A percentile compares a stretch with the other conserved stretches of the same genome.
These are phyloP conservation scores for Loxodonta africana DNA, from an alignment of 2,113 vertebrate genomes.

Conservation along the genomic window DNA sequence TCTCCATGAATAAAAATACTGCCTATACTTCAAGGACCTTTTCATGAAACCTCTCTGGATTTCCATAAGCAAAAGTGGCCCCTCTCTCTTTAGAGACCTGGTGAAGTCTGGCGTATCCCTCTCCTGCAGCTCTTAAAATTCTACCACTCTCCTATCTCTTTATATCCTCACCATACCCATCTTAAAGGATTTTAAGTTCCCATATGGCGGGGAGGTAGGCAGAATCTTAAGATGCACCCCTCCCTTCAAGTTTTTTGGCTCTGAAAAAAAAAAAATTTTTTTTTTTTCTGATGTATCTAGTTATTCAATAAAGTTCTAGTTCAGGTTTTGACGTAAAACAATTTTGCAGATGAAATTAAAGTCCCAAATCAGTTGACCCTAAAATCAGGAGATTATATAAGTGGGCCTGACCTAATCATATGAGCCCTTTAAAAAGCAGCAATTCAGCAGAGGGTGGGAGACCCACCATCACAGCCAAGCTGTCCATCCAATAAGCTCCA, in stretches of 20 bases:
- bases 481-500: not conserved
- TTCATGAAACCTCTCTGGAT: not conserved
- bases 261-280: too few relatives aligned
- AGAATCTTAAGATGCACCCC: not conserved
- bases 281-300: not conserved
- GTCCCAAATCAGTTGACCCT: slow-evolving; percentile 40
- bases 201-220: not conserved
- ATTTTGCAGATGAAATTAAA: slow-evolving; percentile 54
- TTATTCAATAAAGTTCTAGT: slow-evolving; percentile 37
- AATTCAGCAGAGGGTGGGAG: not conserved
- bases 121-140: not conserved
- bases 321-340: not conserved
- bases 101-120: not conserved
- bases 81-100: not conserved
- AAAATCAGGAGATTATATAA: slow-evolving; percentile 18
- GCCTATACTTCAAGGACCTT: not conserved
- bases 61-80: slow-evolving; percentile 4
- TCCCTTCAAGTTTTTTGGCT: not conserved
- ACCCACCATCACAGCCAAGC: not conserved
- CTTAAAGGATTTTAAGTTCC: slow-evolving; percentile 16
- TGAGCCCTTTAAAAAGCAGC: not conserved
- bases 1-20: not conserved
- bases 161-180: not conserved
- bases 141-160: not conserved
- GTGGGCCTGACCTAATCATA: slow-evolving; percentile 30